Evolutionary conservation across 1,140 invertebrate species (phyloP).

Genomic region (Drosophila nigromelanica): DNA sequence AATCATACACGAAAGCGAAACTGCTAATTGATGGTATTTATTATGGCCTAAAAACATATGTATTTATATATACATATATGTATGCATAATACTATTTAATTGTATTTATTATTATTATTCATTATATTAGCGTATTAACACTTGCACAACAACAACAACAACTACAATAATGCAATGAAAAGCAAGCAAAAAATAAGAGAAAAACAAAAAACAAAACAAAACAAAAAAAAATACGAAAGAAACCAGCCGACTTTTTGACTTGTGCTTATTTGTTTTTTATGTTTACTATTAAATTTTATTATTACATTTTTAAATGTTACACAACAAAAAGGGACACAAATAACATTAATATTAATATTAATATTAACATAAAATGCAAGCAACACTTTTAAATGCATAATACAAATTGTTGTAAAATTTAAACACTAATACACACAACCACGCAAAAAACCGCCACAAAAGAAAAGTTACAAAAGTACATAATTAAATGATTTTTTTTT

Average conservation of each 20-base stretch:
- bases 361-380: slow-evolving; percentile 21
- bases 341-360: slow-evolving; percentile 46
- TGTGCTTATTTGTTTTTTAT: slow-evolving; percentile 79
- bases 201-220: neutral
- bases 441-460: slow-evolving; percentile 65
- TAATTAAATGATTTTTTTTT: slow-evolving; percentile 74
- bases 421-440: slow-evolving; percentile 27
- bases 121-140: slow-evolving; percentile 71
- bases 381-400: slow-evolving; percentile 16
- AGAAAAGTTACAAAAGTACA: slow-evolving; percentile 55
- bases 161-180: slow-evolving; percentile 20
- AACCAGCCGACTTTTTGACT: slow-evolving; percentile 53
- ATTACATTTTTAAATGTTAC: slow-evolving; percentile 77
- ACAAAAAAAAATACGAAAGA: neutral
- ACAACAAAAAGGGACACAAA: slow-evolving; percentile 62
- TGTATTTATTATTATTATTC: slow-evolving; percentile 72
- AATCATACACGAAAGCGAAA: slow-evolving; percentile 50
- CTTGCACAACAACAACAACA: slow-evolving; percentile 57
- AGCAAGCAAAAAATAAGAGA: neutral
- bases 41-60: slow-evolving; percentile 59
- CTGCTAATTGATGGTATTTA: slow-evolving; percentile 79
- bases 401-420: slow-evolving; percentile 65
- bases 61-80: slow-evolving; percentile 28
- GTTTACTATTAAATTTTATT: slow-evolving; percentile 62
- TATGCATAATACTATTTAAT: slow-evolving; percentile 64